Percentiles rank a stretch among this genome's conserved stretches.
phyloP scores from a whole-genome alignment of 2,797 vertebrate species.

The Tragelaphus eurycerus region DNA sequence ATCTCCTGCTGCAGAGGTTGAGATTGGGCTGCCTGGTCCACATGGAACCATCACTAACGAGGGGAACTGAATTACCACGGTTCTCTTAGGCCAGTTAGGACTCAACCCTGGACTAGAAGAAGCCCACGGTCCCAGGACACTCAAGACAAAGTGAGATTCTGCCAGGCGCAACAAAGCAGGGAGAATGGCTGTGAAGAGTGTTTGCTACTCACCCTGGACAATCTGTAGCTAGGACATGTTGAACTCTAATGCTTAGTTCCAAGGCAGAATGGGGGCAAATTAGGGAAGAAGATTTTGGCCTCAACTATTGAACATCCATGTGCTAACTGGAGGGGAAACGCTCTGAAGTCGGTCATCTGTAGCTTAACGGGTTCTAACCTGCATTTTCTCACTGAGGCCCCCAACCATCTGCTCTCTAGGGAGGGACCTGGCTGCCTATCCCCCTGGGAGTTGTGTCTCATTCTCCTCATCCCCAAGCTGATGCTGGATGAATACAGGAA shows the following conservation, averaged over 20 bases:
- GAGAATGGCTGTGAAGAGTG: rapidly evolving
- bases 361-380: background rate
- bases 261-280: background rate
- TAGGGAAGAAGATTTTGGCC: background rate
- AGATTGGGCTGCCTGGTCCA: too few species aligned
- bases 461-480: background rate
- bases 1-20: background rate
- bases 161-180: background rate
- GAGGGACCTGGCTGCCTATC: background rate
- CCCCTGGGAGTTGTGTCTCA: rapidly evolving
- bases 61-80: background rate
- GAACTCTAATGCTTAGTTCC: too few species aligned
- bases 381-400: background rate
- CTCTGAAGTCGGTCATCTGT: background rate
- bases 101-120: too few species aligned
- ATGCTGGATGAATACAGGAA: background rate
- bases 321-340: background rate
- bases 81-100: background rate
- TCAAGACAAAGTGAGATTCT: rapidly evolving
- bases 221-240: rapidly evolving
- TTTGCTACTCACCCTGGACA: rapidly evolving
- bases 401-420: background rate
- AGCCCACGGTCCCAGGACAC: rapidly evolving
- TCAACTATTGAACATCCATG: rapidly evolving
- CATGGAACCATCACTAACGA: rapidly evolving